These are phyloP conservation scores for Blastobasis lacticolella DNA, from an alignment of 2,888 invertebrate genomes.

Conservation along the genomic window DNA sequence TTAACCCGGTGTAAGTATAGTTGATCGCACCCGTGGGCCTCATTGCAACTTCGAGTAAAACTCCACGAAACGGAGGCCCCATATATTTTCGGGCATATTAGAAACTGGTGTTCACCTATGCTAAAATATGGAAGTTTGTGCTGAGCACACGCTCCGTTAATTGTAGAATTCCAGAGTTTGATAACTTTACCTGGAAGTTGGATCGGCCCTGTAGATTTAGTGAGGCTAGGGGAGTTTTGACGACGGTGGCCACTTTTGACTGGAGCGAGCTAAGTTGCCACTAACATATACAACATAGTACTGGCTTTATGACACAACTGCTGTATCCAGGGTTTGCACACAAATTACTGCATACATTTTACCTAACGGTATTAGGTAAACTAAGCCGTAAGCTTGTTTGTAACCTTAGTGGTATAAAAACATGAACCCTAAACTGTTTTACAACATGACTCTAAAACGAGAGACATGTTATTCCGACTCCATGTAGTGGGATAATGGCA, in stretches of 20 bases:
- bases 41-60: slow-evolving; percentile 43
- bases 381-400: too few species aligned
- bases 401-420: too few species aligned
- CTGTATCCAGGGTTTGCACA: too few species aligned
- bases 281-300: too few species aligned
- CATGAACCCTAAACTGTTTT: too few species aligned
- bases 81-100: slow-evolving; percentile 51
- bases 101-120: slow-evolving; percentile 48
- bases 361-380: too few species aligned
- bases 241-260: slow-evolving; percentile 31
- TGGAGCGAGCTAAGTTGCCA: not conserved
- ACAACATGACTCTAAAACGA: too few species aligned
- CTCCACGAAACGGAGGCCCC: slow-evolving; percentile 38
- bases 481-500: too few species aligned
- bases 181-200: slow-evolving; percentile 29
- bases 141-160: slow-evolving; percentile 44
- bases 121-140: slow-evolving; percentile 47
- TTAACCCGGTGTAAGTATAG: slow-evolving; percentile 49
- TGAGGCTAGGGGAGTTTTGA: slow-evolving; percentile 32
- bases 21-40: slow-evolving; percentile 48
- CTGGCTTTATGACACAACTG: too few species aligned
- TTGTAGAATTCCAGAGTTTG: slow-evolving; percentile 54
- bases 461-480: too few species aligned
- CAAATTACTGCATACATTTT: too few species aligned
- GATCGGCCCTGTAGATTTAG: slow-evolving; percentile 22